These are phyloP conservation scores for Serinus canaria DNA, from an alignment of 2,113 vertebrate species.

Conservation along the genomic window DNA sequence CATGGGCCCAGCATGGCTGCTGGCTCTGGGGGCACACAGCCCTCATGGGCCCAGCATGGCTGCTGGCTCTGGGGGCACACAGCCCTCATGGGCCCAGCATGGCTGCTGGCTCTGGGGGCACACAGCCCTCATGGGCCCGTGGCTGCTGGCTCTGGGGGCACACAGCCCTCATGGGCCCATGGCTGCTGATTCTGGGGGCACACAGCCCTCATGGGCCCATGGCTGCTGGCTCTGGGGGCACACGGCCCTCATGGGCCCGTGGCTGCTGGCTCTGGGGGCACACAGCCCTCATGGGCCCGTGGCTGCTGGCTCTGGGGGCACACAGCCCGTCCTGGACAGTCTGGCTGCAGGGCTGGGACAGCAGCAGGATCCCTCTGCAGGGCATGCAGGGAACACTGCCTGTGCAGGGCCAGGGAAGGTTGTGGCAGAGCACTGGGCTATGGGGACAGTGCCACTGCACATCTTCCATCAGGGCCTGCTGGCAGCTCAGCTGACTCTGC, in stretches of 20 bases:
- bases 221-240: not conserved
- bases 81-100: too few species aligned
- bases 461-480: fast-evolving
- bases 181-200: not conserved
- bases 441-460: fast-evolving
- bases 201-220: not conserved
- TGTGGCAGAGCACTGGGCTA: not conserved
- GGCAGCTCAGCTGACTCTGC: not conserved
- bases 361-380: not conserved
- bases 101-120: not conserved
- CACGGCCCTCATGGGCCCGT: not conserved
- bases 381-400: not conserved
- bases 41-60: too few species aligned
- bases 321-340: not conserved
- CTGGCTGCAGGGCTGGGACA: not conserved
- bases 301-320: not conserved
- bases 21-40: not conserved
- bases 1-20: too few species aligned
- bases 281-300: not conserved
- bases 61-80: not conserved
- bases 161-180: not conserved
- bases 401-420: not conserved
- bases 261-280: not conserved
- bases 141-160: not conserved
- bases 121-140: not conserved